phyloP scores from a whole-genome alignment of 2,113 vertebrate species.

The Eurystomus gularis region DNA sequence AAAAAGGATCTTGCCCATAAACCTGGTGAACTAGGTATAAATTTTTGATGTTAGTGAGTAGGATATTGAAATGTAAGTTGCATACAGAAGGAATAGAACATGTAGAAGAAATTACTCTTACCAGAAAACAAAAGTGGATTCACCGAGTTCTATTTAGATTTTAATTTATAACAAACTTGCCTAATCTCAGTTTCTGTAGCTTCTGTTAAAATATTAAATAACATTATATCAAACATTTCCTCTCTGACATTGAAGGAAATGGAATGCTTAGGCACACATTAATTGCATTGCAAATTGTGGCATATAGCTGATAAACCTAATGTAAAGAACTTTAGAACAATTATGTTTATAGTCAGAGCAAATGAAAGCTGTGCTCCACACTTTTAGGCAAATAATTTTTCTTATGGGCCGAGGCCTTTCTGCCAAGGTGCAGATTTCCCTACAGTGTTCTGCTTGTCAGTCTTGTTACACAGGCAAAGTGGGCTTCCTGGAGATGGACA shows the following conservation, averaged over 20 bases:
- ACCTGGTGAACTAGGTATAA: not conserved
- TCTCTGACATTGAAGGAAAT: constrained; percentile 35
- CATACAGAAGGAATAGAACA: not conserved
- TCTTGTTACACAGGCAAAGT: not conserved
- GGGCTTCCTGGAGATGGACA: not conserved
- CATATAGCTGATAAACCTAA: not conserved
- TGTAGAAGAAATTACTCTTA: not conserved
- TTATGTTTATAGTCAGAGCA: constrained; percentile 23
- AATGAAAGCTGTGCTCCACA: not conserved
- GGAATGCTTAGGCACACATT: not conserved
- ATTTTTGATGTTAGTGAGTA: not conserved
- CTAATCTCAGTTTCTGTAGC: constrained; percentile 2
- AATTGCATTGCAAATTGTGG: not conserved
- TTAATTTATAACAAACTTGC: constrained; percentile 39
- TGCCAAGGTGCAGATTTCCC: not conserved
- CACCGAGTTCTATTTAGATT: not conserved
- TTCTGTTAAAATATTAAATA: constrained; percentile 43
- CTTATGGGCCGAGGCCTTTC: not conserved
- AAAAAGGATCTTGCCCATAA: not conserved
- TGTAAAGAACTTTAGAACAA: constrained; percentile 4
- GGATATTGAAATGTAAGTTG: not conserved
- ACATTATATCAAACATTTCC: constrained; percentile 8
- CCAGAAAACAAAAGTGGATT: not conserved
- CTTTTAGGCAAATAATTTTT: not conserved
- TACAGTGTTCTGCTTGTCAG: not conserved